Conservation (phyloP, 2,797 vertebrate genomes). For the Coreius guichenoti region DNA sequence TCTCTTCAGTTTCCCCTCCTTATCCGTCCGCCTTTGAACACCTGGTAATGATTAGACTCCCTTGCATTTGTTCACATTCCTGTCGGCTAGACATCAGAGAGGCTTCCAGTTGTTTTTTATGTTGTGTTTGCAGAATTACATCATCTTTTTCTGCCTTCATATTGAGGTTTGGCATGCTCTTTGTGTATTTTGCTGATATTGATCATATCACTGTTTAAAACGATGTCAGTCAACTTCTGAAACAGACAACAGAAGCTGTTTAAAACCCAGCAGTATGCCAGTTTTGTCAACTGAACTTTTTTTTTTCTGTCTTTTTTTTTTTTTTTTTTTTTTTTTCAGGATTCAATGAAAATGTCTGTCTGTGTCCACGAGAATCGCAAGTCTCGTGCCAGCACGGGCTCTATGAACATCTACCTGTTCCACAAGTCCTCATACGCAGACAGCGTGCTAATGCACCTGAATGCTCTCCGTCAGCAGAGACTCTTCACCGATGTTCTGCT, state of each 20-base stretch:
- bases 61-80: slow-evolving; percentile 63
- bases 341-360: slow-evolving; percentile 98
- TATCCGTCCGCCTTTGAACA: slow-evolving; percentile 72
- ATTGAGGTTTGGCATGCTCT: slow-evolving; percentile 28
- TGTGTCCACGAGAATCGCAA: slow-evolving; percentile 98
- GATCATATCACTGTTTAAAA: slow-evolving; percentile 43
- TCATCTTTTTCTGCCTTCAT: slow-evolving; percentile 50
- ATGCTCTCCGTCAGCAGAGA: slow-evolving; percentile 90
- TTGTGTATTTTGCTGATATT: slow-evolving; percentile 51
- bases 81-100: slow-evolving; percentile 70
- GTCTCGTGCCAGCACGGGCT: slow-evolving; percentile 94
- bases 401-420: slow-evolving; percentile 98
- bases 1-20: slow-evolving; percentile 51
- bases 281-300: neutral
- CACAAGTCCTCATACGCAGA: slow-evolving; percentile 98
- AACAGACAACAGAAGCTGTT: neutral
- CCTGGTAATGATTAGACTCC: slow-evolving; percentile 80
- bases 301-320: slow-evolving; percentile 7
- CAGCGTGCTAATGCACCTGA: slow-evolving; percentile 96
- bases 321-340: slow-evolving; percentile 72
- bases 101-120: slow-evolving; percentile 61
- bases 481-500: slow-evolving; percentile 98
- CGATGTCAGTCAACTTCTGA: slow-evolving; percentile 15
- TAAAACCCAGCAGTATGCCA: neutral
- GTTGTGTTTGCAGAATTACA: slow-evolving; percentile 62